Evolutionary conservation across 2,113 vertebrate genomes (phyloP), one percentile per base, ranked within the genome.

Genomic region (Xenotilapia longispinis): DNA sequence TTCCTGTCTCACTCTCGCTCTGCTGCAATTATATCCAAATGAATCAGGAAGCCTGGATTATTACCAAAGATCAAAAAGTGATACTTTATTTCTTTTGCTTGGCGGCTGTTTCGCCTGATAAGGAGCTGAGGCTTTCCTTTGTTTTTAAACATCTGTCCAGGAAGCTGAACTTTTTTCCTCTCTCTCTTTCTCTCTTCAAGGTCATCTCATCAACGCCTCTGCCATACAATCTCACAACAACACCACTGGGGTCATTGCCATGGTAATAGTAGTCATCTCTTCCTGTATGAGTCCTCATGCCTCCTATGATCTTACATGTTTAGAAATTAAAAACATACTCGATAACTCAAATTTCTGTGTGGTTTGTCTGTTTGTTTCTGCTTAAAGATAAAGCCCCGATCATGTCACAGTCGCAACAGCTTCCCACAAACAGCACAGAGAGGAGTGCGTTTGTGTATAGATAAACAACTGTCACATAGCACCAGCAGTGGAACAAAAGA

Each of bases 61-160:
- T 83, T 80, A 79, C 19, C 8, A 3, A 10, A 5, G 68, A 15
- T 12, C 17, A 63, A 42, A 26, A 4, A 23, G 9, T 9, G 10
- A 23, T 42, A 33, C 80, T 68, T 81, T 49, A 28, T 85, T 83
- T 81, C 4, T 79, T 68, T 80, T 57, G 21, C 70, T 81, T 81
- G 14, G 4, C 2, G 1, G 31, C 79, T 93, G 91, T 85, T 82
- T 15, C 9, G 58, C 33, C 33, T 49, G 89, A 93, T 90, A 92
- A 89, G 73, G 54, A 57, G 7, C 47, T 6, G 40, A 7, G 80
- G 23, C 85, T 90, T 87, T 86, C 92, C 82, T 58, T 91, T 88
- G 68, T 86, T 86, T 86, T 80, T 19, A 60, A 83, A 87, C 84
- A 90, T 86, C 85, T 91, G 90, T 42, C 6, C 89, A 90, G 91